Conservation (phyloP, 2,113 vertebrate species). For the Camelus bactrianus region DNA sequence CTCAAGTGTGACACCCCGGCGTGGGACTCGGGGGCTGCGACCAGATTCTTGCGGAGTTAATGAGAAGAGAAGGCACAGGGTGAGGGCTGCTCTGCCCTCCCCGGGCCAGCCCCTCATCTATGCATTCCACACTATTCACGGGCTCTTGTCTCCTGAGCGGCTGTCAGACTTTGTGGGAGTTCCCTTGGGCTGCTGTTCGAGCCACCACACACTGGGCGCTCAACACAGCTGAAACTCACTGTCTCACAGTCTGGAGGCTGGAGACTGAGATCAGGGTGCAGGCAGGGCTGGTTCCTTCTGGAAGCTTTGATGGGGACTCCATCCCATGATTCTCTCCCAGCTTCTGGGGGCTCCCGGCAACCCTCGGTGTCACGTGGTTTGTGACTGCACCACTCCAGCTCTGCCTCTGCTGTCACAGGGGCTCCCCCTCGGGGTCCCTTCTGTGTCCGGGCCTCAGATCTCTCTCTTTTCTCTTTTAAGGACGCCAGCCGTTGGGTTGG, state of each 20-base stretch:
- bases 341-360: too few species aligned
- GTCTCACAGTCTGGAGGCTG: not conserved
- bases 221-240: rapidly evolving
- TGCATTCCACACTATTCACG: rapidly evolving
- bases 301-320: not conserved
- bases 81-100: rapidly evolving
- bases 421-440: not conserved
- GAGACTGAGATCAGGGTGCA: not conserved
- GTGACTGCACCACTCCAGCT: rapidly evolving
- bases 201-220: not conserved
- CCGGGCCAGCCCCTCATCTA: rapidly evolving
- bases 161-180: rapidly evolving
- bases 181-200: not conserved
- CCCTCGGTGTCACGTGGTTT: rapidly evolving
- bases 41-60: too few species aligned
- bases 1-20: rapidly evolving
- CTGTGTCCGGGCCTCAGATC: not conserved
- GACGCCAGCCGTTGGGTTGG: not conserved
- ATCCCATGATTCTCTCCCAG: not conserved
- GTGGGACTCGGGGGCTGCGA: not conserved
- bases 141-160: rapidly evolving
- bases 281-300: not conserved
- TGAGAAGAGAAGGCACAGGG: not conserved
- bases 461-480: not conserved
- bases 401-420: rapidly evolving